Conservation (phyloP, 2,113 vertebrate genomes). For the Burhinus bistriatus region DNA sequence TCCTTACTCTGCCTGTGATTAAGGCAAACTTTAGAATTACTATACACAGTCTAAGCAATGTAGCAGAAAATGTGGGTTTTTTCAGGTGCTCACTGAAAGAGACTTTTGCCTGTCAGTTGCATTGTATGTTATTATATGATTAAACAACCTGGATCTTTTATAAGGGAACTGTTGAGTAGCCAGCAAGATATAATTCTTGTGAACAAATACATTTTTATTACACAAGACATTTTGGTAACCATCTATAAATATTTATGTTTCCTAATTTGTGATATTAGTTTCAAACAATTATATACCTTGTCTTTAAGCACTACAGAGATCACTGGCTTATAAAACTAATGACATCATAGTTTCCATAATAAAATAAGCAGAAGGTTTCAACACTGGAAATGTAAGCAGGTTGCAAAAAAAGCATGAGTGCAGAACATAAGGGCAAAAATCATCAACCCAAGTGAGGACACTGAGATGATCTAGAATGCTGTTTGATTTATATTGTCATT, state of each 20-base stretch:
- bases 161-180: neutral
- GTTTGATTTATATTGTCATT: neutral
- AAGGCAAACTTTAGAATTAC: neutral
- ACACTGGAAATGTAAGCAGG: neutral
- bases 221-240: neutral
- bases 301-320: neutral
- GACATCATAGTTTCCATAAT: neutral
- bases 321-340: neutral
- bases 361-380: neutral
- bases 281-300: neutral
- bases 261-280: neutral
- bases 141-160: neutral
- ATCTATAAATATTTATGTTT: neutral
- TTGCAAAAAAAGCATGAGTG: neutral
- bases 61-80: neutral
- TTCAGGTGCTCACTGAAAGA: neutral
- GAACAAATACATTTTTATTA: neutral
- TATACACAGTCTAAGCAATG: neutral
- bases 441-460: neutral
- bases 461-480: neutral
- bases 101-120: neutral
- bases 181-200: neutral
- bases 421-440: neutral
- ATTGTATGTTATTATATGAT: neutral
- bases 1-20: neutral